phyloP scores from a whole-genome alignment of 2,797 vertebrate species.

The Anisognathus igniventris region DNA sequence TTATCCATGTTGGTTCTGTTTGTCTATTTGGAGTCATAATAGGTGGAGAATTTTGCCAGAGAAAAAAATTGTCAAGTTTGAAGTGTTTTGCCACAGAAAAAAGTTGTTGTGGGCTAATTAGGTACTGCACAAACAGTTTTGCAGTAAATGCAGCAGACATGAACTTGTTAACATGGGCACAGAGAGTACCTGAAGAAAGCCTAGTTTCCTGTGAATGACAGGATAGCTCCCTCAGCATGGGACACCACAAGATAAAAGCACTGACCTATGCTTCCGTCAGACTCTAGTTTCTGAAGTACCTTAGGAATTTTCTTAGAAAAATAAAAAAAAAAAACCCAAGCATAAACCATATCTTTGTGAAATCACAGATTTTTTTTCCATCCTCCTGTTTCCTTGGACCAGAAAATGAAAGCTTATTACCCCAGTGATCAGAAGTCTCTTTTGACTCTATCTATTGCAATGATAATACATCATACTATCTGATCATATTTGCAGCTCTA shows the following conservation, averaged over 20 bases:
- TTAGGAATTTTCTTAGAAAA: not conserved
- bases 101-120: not conserved
- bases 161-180: not conserved
- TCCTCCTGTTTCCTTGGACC: not conserved
- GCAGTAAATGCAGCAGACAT: not conserved
- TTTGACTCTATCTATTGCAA: not conserved
- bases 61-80: not conserved
- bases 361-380: not conserved
- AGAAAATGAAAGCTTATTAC: not conserved
- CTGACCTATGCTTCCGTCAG: not conserved
- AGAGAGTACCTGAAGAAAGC: not conserved
- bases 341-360: not conserved
- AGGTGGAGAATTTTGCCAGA: not conserved
- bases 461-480: not conserved
- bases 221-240: not conserved
- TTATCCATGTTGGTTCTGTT: not conserved
- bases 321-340: not conserved
- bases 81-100: not conserved
- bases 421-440: not conserved
- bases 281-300: not conserved
- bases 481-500: not conserved
- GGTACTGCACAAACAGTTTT: not conserved
- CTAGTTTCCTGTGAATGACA: not conserved
- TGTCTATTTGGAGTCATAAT: not conserved
- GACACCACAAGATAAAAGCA: not conserved